Conservation (phyloP, 2,888 invertebrate species). For the Steinernema hermaphroditum region DNA sequence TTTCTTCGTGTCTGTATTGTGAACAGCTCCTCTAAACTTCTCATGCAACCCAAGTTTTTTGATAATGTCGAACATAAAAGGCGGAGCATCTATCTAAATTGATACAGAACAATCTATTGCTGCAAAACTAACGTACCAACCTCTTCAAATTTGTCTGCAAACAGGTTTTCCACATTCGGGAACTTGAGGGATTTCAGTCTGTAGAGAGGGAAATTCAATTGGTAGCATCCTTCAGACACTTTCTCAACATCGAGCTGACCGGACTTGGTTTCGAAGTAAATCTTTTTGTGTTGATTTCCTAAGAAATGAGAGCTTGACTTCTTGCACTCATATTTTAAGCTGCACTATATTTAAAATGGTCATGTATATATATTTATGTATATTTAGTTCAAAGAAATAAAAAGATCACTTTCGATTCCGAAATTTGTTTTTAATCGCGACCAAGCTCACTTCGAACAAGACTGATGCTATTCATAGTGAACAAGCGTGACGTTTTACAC, state of each 20-base stretch:
- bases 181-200: constrained; percentile 41
- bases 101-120: neutral
- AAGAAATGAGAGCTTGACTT: no score
- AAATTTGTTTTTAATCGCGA: no score
- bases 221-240: constrained; percentile 35
- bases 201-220: constrained; percentile 48
- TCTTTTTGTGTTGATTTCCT: constrained; percentile 62
- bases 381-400: no score
- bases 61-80: constrained; percentile 43
- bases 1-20: constrained; percentile 43
- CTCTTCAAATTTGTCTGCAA: constrained; percentile 42
- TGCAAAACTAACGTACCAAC: constrained; percentile 16
- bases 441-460: no score
- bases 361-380: no score
- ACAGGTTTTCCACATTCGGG: constrained; percentile 35
- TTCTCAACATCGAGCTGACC: constrained; percentile 47
- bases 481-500: no score
- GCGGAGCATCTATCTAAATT: constrained; percentile 43
- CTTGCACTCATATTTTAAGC: no score
- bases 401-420: no score
- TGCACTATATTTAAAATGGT: no score
- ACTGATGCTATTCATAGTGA: no score
- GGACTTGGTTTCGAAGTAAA: constrained; percentile 58
- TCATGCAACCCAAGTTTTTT: constrained; percentile 31
- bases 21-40: constrained; percentile 42